Percentiles rank a stretch among this genome's conserved stretches.
These are phyloP conservation scores for Leptopilina drosophilae DNA, from an alignment of 2,888 invertebrate genomes.

Conservation along the genomic window DNA sequence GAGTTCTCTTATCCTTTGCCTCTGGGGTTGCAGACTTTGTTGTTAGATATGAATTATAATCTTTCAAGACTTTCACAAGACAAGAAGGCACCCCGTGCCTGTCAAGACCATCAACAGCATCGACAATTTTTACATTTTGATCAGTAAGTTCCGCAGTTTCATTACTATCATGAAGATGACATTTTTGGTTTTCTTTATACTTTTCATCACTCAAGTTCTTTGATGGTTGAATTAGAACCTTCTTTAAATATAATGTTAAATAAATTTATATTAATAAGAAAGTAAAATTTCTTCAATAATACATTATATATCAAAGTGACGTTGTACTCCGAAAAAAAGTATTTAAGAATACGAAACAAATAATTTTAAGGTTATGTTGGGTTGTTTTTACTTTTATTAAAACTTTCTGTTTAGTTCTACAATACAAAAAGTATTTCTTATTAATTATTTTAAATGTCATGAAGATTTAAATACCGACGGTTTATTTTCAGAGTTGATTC, in stretches of 20 bases:
- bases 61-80: conserved; percentile 65
- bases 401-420: too few species aligned
- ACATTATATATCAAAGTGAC: too few species aligned
- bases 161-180: conserved; percentile 64
- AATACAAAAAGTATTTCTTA: too few species aligned
- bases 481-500: too few species aligned
- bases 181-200: conserved; percentile 52
- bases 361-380: too few species aligned
- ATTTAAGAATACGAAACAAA: too few species aligned
- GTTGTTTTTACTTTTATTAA: too few species aligned
- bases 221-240: background rate
- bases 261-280: too few species aligned
- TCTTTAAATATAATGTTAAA: background rate
- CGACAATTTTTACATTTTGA: conserved; percentile 55
- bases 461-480: too few species aligned
- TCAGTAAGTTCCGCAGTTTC: conserved; percentile 51
- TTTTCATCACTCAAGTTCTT: conserved; percentile 12
- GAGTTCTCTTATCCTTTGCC: conserved; percentile 45
- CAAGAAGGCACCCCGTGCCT: conserved; percentile 64
- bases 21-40: conserved; percentile 46
- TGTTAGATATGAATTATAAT: conserved; percentile 64
- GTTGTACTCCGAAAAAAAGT: too few species aligned
- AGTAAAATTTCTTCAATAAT: too few species aligned
- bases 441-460: too few species aligned
- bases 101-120: conserved; percentile 65